phyloP scores from a whole-genome alignment of 2,888 invertebrate species.

The Cetonia aurata region DNA sequence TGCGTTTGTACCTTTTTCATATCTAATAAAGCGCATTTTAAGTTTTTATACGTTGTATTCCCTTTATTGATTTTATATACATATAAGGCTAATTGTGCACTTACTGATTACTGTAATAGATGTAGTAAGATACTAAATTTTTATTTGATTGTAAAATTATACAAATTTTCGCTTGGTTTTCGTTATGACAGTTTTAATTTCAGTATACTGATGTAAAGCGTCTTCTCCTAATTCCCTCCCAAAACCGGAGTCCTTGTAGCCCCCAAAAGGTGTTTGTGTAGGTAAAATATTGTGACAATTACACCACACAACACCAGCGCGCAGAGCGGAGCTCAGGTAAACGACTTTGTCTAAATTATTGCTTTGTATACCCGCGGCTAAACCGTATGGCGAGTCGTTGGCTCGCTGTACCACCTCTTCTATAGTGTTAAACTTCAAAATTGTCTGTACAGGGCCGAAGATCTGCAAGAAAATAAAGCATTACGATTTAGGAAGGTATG shows the following conservation, averaged over 20 bases:
- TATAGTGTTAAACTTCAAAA: slow-evolving; percentile 87
- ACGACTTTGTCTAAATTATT: slow-evolving; percentile 92
- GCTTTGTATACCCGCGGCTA: slow-evolving; percentile 94
- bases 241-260: slow-evolving; percentile 95
- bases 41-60: background rate
- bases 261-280: slow-evolving; percentile 93
- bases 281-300: slow-evolving; percentile 92
- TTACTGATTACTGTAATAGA: too few relatives aligned
- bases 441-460: slow-evolving; percentile 96
- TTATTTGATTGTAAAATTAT: too few relatives aligned
- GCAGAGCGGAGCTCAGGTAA: slow-evolving; percentile 80
- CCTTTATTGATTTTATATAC: too few relatives aligned
- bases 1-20: background rate
- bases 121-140: too few relatives aligned
- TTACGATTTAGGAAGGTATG: slow-evolving; percentile 1
- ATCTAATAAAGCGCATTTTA: background rate
- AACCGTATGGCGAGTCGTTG: slow-evolving; percentile 90
- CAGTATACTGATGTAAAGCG: slow-evolving; percentile 92
- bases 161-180: slow-evolving; percentile 25
- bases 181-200: slow-evolving; percentile 90
- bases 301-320: slow-evolving; percentile 89
- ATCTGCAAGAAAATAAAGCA: slow-evolving; percentile 69
- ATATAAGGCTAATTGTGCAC: too few relatives aligned
- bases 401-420: slow-evolving; percentile 92
- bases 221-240: slow-evolving; percentile 97